Evolutionary conservation across 2,797 vertebrate genomes (phyloP).

Genomic region (Chaetodon trifasciatus): DNA sequence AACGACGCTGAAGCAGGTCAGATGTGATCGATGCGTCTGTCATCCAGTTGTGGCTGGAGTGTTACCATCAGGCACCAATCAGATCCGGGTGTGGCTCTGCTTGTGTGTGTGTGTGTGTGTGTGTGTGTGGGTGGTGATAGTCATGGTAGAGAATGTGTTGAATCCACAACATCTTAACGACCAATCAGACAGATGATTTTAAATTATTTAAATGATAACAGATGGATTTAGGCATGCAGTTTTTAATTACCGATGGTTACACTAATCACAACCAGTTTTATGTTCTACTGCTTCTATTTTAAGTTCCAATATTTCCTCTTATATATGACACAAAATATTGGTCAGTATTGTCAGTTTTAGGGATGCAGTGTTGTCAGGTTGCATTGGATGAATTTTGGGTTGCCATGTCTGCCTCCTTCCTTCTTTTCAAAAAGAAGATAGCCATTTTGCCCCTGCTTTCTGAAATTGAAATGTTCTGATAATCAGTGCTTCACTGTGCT

Average conservation of each 20-base stretch:
- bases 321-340: not conserved
- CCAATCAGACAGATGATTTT: conserved; percentile 38
- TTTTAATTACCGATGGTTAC: conserved; percentile 25
- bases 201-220: conserved; percentile 52
- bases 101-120: conserved; percentile 17
- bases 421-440: conserved; percentile 19
- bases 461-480: conserved; percentile 28
- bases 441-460: not conserved
- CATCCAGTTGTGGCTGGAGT: conserved; percentile 44
- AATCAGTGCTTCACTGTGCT: not conserved
- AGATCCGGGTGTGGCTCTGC: conserved; percentile 56
- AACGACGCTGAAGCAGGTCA: conserved; percentile 48
- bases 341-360: not conserved
- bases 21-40: conserved; percentile 62
- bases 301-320: not conserved
- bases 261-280: conserved; percentile 32
- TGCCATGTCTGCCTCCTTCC: not conserved
- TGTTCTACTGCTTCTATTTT: conserved; percentile 8
- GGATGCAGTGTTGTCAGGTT: not conserved
- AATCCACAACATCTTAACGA: conserved; percentile 42
- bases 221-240: conserved; percentile 36
- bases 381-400: not conserved
- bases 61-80: conserved; percentile 67
- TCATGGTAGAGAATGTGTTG: conserved; percentile 36
- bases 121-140: conserved; percentile 12